Evolutionary conservation across 1,140 invertebrate genomes (phyloP), one percentile per base, ranked within the genome.

Genomic region (Ips nitidus): DNA sequence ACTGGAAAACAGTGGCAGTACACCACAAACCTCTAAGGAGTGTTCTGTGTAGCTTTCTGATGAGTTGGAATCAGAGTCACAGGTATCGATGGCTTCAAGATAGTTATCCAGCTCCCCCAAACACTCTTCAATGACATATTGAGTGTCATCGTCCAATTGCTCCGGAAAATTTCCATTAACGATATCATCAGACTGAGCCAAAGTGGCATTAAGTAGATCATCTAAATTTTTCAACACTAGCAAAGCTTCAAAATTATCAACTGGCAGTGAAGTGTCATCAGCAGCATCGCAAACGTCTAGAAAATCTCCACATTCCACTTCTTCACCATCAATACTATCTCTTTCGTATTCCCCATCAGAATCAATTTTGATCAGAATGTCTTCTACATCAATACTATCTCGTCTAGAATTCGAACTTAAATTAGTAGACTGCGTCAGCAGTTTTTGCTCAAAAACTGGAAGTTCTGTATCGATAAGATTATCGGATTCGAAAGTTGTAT

Each of bases 41-140:
- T 41, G n/a, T 41, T 22, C 22, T 0, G 22, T 22, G 22, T 22
- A 22, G 22, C 22, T 22, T 22, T 55, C 65, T 4, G 59, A 71
- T 57, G 43, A 65, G 57, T 70, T 69, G n/a, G 71, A 70, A 43
- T 64, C 61, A 37, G 37, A 50, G 61, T 55, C 52, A 22, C 22
- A 22, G 22, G 22, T 22, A 58, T 66, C 69, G 1, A 66, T 66
- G 2, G 64, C 58, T 39, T 50, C 47, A 4, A 80, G 67, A 71
- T 78, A 80, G 57, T 78, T 76, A 64, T 80, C 79, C 60, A 80
- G 67, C 66, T 80, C 79, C 65, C 74, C 70, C 41, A 80, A 66
- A 69, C 79, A 80, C 7, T 79, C 75, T 50, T 79, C 76, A 2
- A 80, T 75, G 56, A 66, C 73, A 56, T 70, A 50, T 6, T 72